Base-by-base conservation (phyloP, 2,797 vertebrate species). In the Parambassis ranga region DNA sequence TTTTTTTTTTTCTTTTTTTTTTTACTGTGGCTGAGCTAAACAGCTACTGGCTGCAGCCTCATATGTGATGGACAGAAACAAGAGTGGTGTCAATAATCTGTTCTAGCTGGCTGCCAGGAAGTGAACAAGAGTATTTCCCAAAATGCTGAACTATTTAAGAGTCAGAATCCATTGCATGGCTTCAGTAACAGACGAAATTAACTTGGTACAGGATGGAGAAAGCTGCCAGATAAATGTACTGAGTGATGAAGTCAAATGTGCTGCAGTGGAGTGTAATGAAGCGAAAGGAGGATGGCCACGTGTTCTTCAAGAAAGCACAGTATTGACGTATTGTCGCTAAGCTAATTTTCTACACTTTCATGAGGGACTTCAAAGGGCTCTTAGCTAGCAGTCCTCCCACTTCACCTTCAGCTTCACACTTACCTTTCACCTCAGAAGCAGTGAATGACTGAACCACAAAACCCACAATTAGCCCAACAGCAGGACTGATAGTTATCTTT, bases 341-440 rank as follows among this genome's bases (percentile, higher is more conserved):
- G 50, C 65, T 65, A 64, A 57, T 49, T 42, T 26, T 48, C 42
- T 57, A 1, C 79, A 84, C 78, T 86, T 87, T 79, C 59, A 43
- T n/a, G 16, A 53, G 57, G 30, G 58, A 24, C 65, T 71, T 71
- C 78, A 58, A 35, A 46, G 27, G 38, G 36, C 65, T 83, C 36
- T 10, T 59, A 62, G 58, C 75, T 65, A 58, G 48, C 19, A 46
- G 38, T 7, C 38, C 31, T 60, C 23, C 36, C 10, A 8, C 15
- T 19, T 48, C 37, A 41, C 14, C 47, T 51, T 60, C 33, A 26
- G 38, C 3, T 31, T 57, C 33, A 37, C 23, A 46, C 27, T 63
- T 55, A 39, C 5, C 37, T 15, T 58, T 44, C 27, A 6, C 46
- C 33, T 44, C 36, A 22, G 43, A 31, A 35, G 43, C 14, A 52